Evolutionary conservation across 2,113 vertebrate genomes (phyloP).

Genomic region (Ophiodon elongatus): DNA sequence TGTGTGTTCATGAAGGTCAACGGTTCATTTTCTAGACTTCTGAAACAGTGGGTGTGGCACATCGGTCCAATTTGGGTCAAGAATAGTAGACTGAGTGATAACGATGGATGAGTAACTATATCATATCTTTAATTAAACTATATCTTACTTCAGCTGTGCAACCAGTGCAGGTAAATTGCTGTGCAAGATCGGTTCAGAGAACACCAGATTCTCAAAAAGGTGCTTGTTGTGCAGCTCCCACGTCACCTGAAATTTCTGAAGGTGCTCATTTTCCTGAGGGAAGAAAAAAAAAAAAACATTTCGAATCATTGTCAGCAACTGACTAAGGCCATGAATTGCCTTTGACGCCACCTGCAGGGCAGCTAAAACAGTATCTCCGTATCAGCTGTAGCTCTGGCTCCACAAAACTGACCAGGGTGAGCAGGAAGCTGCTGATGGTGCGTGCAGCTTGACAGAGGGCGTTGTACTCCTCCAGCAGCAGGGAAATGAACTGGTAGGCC

Average conservation of each 20-base stretch:
- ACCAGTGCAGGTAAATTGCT: constrained; percentile 92
- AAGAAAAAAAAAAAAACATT: constrained; percentile 7
- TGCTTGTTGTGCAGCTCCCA: constrained; percentile 99
- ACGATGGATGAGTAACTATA: neutral
- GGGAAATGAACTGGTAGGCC: constrained; percentile 95
- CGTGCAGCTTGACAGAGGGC: constrained; percentile 96
- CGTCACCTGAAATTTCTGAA: constrained; percentile 98
- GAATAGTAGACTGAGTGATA: neutral
- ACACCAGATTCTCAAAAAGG: constrained; percentile 98
- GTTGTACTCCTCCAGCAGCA: constrained; percentile 95
- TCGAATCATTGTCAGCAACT: neutral
- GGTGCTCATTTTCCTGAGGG: constrained; percentile 93
- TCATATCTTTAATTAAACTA: neutral
- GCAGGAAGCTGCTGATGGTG: constrained; percentile 96
- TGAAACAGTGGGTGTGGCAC: neutral
- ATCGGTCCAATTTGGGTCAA: neutral
- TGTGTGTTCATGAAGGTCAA: neutral
- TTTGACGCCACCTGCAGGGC: neutral
- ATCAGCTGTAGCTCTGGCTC: neutral
- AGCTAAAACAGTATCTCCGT: neutral
- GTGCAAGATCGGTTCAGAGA: constrained; percentile 95
- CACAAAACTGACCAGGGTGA: constrained; percentile 91
- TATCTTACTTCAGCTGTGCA: constrained; percentile 92
- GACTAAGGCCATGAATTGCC: neutral
- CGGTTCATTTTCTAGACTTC: neutral